Percentiles rank a stretch among this genome's conserved stretches.
Evolutionary conservation across 2,113 vertebrate genomes (phyloP).

Genomic region (Hemiscyllium ocellatum): DNA sequence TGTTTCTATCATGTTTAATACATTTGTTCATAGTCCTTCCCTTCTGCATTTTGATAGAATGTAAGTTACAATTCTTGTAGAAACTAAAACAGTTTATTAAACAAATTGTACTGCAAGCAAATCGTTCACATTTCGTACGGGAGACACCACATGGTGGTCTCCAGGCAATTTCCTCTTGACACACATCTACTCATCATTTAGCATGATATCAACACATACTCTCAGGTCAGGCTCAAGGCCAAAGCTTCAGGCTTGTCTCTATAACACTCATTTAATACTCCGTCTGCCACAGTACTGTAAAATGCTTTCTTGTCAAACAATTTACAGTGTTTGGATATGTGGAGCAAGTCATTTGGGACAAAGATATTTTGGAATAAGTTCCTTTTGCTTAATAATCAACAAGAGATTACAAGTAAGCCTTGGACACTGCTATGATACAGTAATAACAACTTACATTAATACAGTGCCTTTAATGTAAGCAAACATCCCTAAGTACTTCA

Average conservation of each 20-base stretch:
- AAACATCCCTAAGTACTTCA: not conserved
- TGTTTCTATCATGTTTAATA: not conserved
- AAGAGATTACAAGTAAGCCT: not conserved
- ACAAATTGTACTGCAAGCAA: not conserved
- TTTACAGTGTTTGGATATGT: not conserved
- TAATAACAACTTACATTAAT: not conserved
- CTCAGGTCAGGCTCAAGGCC: slow-evolving; percentile 13
- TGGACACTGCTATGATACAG: not conserved
- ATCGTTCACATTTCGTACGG: not conserved
- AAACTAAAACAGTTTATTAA: not conserved
- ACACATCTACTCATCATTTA: slow-evolving; percentile 26
- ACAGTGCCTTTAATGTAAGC: not conserved
- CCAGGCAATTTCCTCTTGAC: slow-evolving; percentile 3
- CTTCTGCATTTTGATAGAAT: not conserved
- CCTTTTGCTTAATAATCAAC: not conserved
- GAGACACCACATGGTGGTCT: not conserved
- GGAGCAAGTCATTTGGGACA: not conserved
- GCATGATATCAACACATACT: slow-evolving; percentile 18
- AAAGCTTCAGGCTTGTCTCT: not conserved
- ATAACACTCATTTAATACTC: slow-evolving; percentile 27
- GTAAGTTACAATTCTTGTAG: not conserved
- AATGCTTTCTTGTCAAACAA: not conserved
- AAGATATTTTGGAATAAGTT: not conserved
- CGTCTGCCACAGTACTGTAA: not conserved
- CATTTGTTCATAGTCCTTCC: not conserved